Percentiles rank a stretch among this genome's conserved stretches.
Conservation (phyloP, 2,888 invertebrate species). For the Protula sp. region DNA sequence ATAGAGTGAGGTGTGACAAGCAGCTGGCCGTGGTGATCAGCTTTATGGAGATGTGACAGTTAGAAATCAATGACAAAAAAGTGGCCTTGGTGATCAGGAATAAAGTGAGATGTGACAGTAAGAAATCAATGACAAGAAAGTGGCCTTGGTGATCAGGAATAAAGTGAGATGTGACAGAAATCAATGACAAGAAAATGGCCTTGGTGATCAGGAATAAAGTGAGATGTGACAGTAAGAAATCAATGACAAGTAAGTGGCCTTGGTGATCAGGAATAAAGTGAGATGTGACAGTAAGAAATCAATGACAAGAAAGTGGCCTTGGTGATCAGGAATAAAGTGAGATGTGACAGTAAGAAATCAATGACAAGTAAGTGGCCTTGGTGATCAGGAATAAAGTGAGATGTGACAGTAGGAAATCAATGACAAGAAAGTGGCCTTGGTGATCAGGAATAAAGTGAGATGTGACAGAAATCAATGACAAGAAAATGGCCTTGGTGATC, state of each 20-base stretch:
- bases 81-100: constrained; percentile 25
- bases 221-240: constrained; percentile 26
- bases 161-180: no score
- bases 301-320: constrained; percentile 23
- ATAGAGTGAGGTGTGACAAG: constrained; percentile 22
- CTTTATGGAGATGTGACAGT: constrained; percentile 27
- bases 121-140: no score
- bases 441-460: no score
- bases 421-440: no score
- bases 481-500: constrained; percentile 29
- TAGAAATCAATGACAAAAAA: constrained; percentile 20
- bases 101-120: constrained; percentile 22
- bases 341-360: not conserved
- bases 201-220: no score
- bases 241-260: constrained; percentile 28
- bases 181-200: no score
- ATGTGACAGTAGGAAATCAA: no score
- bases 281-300: constrained; percentile 18
- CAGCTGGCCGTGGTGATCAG: constrained; percentile 28
- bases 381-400: no score
- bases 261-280: constrained; percentile 28
- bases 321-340: constrained; percentile 28
- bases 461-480: constrained; percentile 28
- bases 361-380: no score
- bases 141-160: no score